Evolutionary conservation across 1,140 invertebrate species (phyloP), one percentile per base, ranked within the genome.

Genomic region (Armadillidium nasatum): DNA sequence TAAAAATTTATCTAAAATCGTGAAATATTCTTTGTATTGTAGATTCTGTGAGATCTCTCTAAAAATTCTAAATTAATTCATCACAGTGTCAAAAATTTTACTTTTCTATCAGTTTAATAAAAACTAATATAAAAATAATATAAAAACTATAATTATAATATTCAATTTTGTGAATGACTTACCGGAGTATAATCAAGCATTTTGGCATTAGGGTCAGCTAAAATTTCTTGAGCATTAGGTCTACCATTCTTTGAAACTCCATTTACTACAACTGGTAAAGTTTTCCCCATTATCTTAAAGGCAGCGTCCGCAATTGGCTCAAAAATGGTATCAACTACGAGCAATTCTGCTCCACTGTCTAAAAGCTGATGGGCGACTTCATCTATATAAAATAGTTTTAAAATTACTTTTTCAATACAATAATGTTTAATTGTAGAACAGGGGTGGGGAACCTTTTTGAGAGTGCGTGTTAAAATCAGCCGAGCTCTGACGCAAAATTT

Each of bases 261-360:
- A 19, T 74, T 69, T 0, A 74, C 70, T 7, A 77, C 44, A 11
- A 74, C 15, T 0, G 22, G 19, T 2, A 45, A 13, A 11, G 76
- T 71, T 33, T 73, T 77, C 44, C 69, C 69, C 10, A 74, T 33
- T 9, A 72, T 13, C 7, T n/a, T 69, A 13, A 79, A 72, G 43
- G 78, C 72, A 13, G 72, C 67, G 6, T 74, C 68, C 7, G 73
- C 9, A 19, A 67, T 50, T 22, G 71, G 44, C 10, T 71, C 72
- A 9, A 72, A 19, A 43, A 13, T n/a, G 11, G 33, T 45, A 45
- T 76, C 76, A 46, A 66, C 60, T 2, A 80, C 76, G 10, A 80
- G 67, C 13, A 80, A 10, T 13, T 45, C 67, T 9, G 79, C 70
- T 10, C 69, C 60, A 46, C 79, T 80, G 60, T 77, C 76, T n/a